phyloP scores from a whole-genome alignment of 2,888 invertebrate genomes.

The Nomada flava region DNA sequence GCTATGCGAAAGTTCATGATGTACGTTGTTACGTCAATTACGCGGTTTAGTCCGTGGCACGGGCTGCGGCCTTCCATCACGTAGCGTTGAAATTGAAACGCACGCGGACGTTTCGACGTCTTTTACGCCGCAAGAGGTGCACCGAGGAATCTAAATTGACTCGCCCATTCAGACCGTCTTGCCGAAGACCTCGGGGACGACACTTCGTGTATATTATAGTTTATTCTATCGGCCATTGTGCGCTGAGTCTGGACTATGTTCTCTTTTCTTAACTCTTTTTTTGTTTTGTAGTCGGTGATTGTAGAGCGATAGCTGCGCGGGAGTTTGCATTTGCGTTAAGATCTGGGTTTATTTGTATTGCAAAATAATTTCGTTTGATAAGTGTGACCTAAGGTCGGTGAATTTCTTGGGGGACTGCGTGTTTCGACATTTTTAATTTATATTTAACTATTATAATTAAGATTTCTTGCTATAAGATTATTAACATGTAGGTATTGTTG shows the following conservation, averaged over 20 bases:
- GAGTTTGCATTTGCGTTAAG: too few relatives aligned
- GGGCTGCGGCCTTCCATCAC: constrained; percentile 53
- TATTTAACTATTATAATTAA: too few relatives aligned
- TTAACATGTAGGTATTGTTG: too few relatives aligned
- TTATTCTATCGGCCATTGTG: background rate
- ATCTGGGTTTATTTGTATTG: too few relatives aligned
- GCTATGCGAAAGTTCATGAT: constrained; percentile 64
- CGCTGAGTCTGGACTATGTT: background rate
- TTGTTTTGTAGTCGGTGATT: too few relatives aligned
- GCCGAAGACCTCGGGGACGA: background rate
- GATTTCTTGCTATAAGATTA: too few relatives aligned
- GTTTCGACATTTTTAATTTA: too few relatives aligned
- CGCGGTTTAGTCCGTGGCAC: constrained; percentile 42
- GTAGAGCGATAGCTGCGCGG: too few relatives aligned
- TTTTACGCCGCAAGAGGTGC: constrained; percentile 41
- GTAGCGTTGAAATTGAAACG: constrained; percentile 33
- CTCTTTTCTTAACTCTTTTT: too few relatives aligned
- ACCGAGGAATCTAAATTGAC: constrained; percentile 55
- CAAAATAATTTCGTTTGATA: too few relatives aligned
- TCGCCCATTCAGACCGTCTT: constrained; percentile 11
- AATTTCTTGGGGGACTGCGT: too few relatives aligned
- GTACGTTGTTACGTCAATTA: constrained; percentile 66
- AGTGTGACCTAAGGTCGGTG: too few relatives aligned
- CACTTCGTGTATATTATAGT: constrained; percentile 12
- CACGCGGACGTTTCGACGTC: constrained; percentile 44